phyloP scores from a whole-genome alignment of 1,140 invertebrate species.

The Chironomus tepperi region DNA sequence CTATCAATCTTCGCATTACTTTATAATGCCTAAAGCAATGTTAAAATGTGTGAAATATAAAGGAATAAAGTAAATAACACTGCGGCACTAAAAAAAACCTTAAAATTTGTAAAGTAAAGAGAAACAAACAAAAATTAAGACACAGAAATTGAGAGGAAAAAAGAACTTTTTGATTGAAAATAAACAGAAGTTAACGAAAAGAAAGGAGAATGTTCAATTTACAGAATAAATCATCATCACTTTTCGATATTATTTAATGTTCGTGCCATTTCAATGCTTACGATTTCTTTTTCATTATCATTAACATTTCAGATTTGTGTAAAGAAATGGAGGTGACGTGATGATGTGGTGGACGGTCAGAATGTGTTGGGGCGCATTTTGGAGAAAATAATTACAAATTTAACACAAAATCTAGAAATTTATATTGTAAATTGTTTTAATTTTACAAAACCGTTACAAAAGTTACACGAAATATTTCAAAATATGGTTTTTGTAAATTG shows the following conservation, averaged over 20 bases:
- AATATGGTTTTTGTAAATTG: too few relatives aligned
- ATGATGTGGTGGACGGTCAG: too few relatives aligned
- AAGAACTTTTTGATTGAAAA: constrained; percentile 14
- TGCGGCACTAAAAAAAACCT: neutral
- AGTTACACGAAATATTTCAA: too few relatives aligned
- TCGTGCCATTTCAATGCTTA: constrained; percentile 7
- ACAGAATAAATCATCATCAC: constrained; percentile 1
- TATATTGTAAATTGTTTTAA: too few relatives aligned
- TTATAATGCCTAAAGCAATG: neutral
- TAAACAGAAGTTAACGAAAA: constrained; percentile 14
- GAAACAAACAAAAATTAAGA: constrained; percentile 11
- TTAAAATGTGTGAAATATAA: constrained; percentile 14
- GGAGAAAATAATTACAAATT: too few relatives aligned
- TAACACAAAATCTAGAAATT: too few relatives aligned
- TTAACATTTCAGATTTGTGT: neutral
- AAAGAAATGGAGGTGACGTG: neutral
- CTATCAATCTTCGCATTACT: constrained; percentile 6
- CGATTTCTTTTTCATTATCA: neutral
- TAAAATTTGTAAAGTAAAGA: constrained; percentile 9
- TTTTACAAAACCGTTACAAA: too few relatives aligned
- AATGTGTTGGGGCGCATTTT: too few relatives aligned
- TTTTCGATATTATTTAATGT: constrained; percentile 9
- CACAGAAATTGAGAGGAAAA: neutral
- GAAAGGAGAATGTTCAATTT: neutral
- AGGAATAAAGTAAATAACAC: neutral